Evolutionary conservation across 2,888 invertebrate species (phyloP).

Genomic region (Harpagoxenus sublaevis): DNA sequence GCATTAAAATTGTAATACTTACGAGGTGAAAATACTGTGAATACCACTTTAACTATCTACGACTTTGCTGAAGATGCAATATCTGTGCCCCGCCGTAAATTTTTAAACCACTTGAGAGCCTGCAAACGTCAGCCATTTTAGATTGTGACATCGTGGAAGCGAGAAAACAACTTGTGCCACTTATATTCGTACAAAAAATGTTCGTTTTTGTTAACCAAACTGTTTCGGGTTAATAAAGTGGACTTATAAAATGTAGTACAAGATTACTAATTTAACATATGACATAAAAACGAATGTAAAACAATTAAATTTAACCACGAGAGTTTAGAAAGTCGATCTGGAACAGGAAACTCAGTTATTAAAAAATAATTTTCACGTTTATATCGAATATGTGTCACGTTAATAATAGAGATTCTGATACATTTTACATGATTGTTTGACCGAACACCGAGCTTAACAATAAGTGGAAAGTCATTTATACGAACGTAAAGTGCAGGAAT

Average conservation of each 20-base stretch:
- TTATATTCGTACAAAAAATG: background rate
- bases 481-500: slow-evolving; percentile 20
- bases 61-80: slow-evolving; percentile 25
- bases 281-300: background rate
- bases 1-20: slow-evolving; percentile 46
- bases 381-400: background rate
- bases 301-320: background rate
- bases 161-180: background rate
- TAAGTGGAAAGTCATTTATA: slow-evolving; percentile 25
- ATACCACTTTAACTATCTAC: slow-evolving; percentile 28
- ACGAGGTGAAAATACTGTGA: slow-evolving; percentile 36
- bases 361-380: background rate
- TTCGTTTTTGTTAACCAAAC: background rate
- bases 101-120: slow-evolving; percentile 18
- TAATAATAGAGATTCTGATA: background rate
- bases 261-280: background rate
- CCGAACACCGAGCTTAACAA: background rate
- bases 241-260: background rate
- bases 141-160: background rate
- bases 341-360: background rate
- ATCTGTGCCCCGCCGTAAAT: slow-evolving; percentile 18
- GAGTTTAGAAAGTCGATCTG: background rate
- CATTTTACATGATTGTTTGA: background rate
- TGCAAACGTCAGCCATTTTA: slow-evolving; percentile 10
- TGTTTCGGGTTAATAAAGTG: background rate